A percentile compares a stretch with the other conserved stretches of the same genome.
phyloP scores from a whole-genome alignment of 2,113 vertebrate genomes.

The Marcusenius ussheri region DNA sequence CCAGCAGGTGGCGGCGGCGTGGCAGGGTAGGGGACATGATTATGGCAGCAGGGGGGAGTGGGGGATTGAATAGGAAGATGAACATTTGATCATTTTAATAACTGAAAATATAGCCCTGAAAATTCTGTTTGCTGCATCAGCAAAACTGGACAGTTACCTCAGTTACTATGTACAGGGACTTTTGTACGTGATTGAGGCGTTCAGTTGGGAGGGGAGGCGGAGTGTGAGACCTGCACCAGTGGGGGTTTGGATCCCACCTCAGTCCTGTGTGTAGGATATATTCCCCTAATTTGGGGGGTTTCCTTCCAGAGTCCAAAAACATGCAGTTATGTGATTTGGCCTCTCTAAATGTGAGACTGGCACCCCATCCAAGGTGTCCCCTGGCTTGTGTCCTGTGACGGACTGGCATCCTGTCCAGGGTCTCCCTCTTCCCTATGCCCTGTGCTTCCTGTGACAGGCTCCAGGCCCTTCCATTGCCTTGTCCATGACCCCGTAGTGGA shows the following conservation, averaged over 20 bases:
- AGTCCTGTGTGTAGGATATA: neutral
- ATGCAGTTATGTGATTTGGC: neutral
- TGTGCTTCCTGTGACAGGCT: neutral
- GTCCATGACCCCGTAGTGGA: neutral
- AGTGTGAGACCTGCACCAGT: neutral
- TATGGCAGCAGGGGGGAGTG: neutral
- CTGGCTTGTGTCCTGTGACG: neutral
- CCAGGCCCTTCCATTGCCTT: neutral
- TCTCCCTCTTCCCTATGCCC: neutral
- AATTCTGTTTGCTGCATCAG: neutral
- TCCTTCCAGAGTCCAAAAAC: neutral
- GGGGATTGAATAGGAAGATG: neutral
- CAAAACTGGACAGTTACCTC: neutral
- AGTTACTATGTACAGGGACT: neutral
- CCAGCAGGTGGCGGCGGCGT: neutral
- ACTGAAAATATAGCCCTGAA: neutral
- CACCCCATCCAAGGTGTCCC: neutral
- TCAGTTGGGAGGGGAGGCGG: too few relatives aligned
- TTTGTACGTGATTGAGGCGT: neutral
- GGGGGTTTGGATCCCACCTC: neutral
- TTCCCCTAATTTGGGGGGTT: neutral
- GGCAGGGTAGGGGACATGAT: neutral
- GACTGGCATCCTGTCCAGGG: neutral
- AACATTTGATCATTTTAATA: slow-evolving; percentile 2
- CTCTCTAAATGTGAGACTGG: neutral